Conservation (phyloP, 2,797 vertebrate species). For the Hemibagrus guttatus region DNA sequence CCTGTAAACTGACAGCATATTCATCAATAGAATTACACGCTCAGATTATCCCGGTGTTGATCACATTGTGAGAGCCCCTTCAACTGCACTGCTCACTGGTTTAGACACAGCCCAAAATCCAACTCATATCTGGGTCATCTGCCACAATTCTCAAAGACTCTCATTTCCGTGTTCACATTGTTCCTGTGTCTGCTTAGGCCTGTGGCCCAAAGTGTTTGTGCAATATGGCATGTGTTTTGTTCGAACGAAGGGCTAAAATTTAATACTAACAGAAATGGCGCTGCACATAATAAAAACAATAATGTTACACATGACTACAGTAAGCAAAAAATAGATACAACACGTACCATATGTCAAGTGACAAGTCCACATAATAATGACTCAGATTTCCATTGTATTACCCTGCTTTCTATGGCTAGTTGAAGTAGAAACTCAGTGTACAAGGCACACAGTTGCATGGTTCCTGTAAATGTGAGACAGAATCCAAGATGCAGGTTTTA, state of each 20-base stretch:
- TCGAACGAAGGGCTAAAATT: neutral
- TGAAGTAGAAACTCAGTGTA: neutral
- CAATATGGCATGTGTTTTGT: neutral
- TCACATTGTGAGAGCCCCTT: neutral
- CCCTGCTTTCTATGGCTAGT: neutral
- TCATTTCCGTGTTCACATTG: neutral
- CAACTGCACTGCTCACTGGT: neutral
- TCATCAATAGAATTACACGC: neutral
- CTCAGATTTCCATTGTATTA: neutral
- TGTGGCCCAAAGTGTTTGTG: neutral
- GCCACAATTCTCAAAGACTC: neutral
- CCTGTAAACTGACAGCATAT: neutral
- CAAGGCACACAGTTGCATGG: constrained; percentile 5
- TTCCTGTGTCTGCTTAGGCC: neutral
- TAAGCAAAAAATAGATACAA: neutral
- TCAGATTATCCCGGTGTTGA: neutral
- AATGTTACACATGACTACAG: neutral
- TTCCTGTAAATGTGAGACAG: constrained; percentile 29
- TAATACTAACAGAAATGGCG: neutral
- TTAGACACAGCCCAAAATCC: neutral
- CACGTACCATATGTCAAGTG: neutral
- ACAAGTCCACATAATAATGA: neutral
- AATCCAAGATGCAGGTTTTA: neutral
- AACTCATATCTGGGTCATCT: neutral
- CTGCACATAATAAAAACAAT: neutral